Percentiles rank a stretch among this genome's conserved stretches.
Conservation (phyloP, 1,140 invertebrate genomes). For the Drosophila bocki region DNA sequence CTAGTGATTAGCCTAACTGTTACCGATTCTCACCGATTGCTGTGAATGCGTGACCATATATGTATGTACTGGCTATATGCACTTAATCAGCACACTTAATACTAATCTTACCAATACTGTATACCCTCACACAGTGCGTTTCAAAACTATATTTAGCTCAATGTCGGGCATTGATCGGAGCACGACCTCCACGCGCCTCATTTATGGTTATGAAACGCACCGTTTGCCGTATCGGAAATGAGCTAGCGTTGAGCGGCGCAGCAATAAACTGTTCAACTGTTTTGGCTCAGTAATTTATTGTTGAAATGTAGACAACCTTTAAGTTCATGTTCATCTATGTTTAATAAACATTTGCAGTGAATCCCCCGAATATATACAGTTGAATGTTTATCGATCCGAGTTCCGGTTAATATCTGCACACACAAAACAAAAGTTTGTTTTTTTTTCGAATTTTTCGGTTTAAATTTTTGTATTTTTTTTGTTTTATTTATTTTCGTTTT, state of each 20-base stretch:
- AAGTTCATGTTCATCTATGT: conserved; percentile 36
- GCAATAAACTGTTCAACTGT: conserved; percentile 54
- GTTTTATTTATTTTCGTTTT: conserved; percentile 71
- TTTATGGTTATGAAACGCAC: conserved; percentile 44
- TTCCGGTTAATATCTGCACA: conserved; percentile 56
- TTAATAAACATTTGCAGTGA: conserved; percentile 48
- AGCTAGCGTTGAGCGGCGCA: conserved; percentile 10
- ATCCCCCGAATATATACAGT: conserved; percentile 34
- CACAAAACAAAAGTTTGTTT: conserved; percentile 46
- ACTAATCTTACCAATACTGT: conserved; percentile 1
- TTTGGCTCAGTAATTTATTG: conserved; percentile 57
- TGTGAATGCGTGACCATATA: conserved; percentile 34
- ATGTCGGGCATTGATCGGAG: conserved; percentile 2
- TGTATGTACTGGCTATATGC: background rate
- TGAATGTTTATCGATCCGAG: conserved; percentile 40
- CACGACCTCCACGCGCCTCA: conserved; percentile 16
- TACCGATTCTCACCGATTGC: conserved; percentile 40
- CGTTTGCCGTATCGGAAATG: conserved; percentile 30
- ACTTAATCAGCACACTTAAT: conserved; percentile 15
- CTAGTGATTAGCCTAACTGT: conserved; percentile 31
- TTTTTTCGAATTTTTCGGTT: conserved; percentile 45
- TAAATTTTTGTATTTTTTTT: conserved; percentile 75
- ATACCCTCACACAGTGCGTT: conserved; percentile 16
- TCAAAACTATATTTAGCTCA: conserved; percentile 7
- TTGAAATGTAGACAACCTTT: conserved; percentile 51